Evolutionary conservation across 1,140 invertebrate species (phyloP), one percentile per base, ranked within the genome.

Genomic region (Drosophila grimshawi): DNA sequence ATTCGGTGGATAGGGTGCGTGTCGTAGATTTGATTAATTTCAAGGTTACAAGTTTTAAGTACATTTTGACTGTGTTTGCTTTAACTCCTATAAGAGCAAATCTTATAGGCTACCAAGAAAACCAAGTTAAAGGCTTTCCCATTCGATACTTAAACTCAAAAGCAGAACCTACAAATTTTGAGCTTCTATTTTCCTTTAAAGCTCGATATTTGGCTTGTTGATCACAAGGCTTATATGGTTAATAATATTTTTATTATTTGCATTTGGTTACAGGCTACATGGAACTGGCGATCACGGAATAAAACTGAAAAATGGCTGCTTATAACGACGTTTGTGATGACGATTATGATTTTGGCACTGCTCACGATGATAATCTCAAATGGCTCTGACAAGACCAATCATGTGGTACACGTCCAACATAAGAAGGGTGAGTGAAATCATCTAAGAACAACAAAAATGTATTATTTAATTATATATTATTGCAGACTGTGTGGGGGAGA

Each of bases 211-310:
- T 19, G 19, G 19, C 19, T 19, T 19, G 19, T 19, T 19, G 19
- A 19, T 19, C 19, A 19, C 19, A 19, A 19, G 19, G 19, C 19
- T 19, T 19, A 19, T 19, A 19, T 19, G 19, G 1, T 19, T 19
- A 19, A 19, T 19, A 19, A 10, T 4, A n/a, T 39, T 62, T 49
- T 39, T 37, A 57, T 51, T 49, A 8, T 46, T 48, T 27, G 1
- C 45, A 30, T 66, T 43, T 67, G 51, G 33, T 1, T 19, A 19
- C 39, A 92, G 91, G 86, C 86, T 5, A 90, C 88, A 29, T 90
- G 89, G 86, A 92, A 93, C 60, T 94, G 94, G 94, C 93, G 94
- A 52, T 93, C 93, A 53, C 89, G 94, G 2, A 94, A 93, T 59
- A 93, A 92, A 64, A 80, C 94, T 49, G 94, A 94, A 86, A 92